phyloP scores from a whole-genome alignment of 2,797 vertebrate genomes.

The Emydoidea blandingii region DNA sequence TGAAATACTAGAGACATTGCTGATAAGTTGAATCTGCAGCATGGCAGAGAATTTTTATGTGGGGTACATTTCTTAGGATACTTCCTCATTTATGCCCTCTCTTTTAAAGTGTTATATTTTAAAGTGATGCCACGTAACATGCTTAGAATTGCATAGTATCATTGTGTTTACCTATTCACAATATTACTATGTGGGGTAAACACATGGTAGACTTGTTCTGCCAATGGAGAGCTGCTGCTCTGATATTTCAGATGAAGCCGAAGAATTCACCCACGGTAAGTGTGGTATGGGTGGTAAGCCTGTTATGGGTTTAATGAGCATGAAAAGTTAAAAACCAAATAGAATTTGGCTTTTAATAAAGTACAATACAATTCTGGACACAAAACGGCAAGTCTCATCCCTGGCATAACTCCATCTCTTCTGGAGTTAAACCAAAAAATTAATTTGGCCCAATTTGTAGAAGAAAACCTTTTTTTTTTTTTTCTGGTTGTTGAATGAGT shows the following conservation, averaged over 20 bases:
- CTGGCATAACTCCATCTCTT: neutral
- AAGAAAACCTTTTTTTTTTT: neutral
- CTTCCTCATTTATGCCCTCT: neutral
- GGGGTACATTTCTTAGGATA: neutral
- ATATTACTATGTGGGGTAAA: too few species aligned
- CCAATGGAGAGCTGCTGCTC: neutral
- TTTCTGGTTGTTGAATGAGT: neutral
- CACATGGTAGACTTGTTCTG: neutral
- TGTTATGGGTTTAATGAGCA: neutral
- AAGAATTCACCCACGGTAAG: neutral
- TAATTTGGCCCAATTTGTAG: neutral
- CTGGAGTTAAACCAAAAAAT: neutral
- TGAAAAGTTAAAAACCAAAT: neutral
- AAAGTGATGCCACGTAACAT: neutral
- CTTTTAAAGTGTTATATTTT: neutral
- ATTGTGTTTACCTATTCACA: neutral
- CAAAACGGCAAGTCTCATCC: neutral
- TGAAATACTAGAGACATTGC: neutral
- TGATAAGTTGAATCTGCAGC: neutral
- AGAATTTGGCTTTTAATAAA: neutral
- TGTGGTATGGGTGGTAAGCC: neutral
- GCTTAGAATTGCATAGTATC: neutral
- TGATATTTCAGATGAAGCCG: neutral
- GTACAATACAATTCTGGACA: neutral
- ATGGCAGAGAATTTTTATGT: neutral